Conservation (phyloP, 2,888 invertebrate species). For the Hypomecis punctinalis region DNA sequence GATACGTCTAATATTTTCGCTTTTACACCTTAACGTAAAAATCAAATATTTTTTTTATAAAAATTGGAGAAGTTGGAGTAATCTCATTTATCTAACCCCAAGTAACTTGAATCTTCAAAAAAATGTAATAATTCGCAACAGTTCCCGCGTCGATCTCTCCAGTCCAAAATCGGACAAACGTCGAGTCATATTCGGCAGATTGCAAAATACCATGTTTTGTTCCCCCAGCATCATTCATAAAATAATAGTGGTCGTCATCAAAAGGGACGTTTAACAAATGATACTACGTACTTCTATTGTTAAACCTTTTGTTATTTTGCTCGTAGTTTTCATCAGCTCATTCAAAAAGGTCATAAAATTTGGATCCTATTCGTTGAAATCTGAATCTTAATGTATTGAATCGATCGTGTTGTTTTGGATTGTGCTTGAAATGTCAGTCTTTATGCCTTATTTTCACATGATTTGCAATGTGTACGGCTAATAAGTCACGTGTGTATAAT, state of each 20-base stretch:
- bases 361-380: slow-evolving; percentile 33
- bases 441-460: slow-evolving; percentile 65
- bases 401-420: slow-evolving; percentile 34
- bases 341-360: slow-evolving; percentile 53
- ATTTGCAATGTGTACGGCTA: slow-evolving; percentile 73
- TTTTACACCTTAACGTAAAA: too few species aligned
- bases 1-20: too few species aligned
- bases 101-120: background rate
- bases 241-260: slow-evolving; percentile 81
- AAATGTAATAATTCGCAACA: slow-evolving; percentile 1
- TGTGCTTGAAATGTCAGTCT: slow-evolving; percentile 18
- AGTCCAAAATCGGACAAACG: slow-evolving; percentile 23
- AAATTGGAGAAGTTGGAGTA: background rate
- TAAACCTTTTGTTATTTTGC: slow-evolving; percentile 80
- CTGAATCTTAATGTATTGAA: slow-evolving; percentile 32
- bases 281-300: slow-evolving; percentile 81
- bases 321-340: slow-evolving; percentile 58
- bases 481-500: slow-evolving; percentile 84
- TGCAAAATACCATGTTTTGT: slow-evolving; percentile 65
- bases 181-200: slow-evolving; percentile 51
- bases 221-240: slow-evolving; percentile 78
- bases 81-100: background rate
- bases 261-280: slow-evolving; percentile 85
- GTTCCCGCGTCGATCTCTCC: slow-evolving; percentile 13
- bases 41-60: too few species aligned